These are phyloP conservation scores for Excalfactoria chinensis DNA, from an alignment of 2,113 vertebrate genomes.

Conservation along the genomic window DNA sequence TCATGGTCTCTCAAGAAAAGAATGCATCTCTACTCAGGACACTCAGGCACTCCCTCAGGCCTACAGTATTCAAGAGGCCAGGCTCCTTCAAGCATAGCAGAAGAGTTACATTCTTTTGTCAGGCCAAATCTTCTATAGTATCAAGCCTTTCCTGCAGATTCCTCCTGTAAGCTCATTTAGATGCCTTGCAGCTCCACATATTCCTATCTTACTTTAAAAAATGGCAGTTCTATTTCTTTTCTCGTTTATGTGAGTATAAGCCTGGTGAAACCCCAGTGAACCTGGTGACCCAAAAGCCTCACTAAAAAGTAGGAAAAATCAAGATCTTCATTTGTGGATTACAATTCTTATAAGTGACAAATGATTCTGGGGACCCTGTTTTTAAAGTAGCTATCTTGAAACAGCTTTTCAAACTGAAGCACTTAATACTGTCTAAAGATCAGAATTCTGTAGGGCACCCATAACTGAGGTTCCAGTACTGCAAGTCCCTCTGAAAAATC, in stretches of 20 bases:
- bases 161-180: background rate
- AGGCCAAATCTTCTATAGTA: background rate
- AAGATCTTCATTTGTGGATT: background rate
- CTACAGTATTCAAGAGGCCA: background rate
- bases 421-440: constrained; percentile 25
- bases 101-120: background rate
- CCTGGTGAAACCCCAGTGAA: background rate
- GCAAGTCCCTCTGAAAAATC: constrained; percentile 44
- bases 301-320: background rate
- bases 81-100: background rate
- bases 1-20: background rate
- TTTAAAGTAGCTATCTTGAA: constrained; percentile 46
- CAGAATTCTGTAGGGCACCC: constrained; percentile 20
- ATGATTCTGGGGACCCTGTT: constrained; percentile 27
- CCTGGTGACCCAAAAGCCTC: background rate
- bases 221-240: background rate
- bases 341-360: background rate
- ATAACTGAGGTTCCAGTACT: background rate
- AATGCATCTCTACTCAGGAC: background rate
- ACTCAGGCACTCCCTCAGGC: accelerated
- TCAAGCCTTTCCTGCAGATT: background rate
- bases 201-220: background rate
- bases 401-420: constrained; percentile 29
- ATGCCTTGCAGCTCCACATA: background rate
- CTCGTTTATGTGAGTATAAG: background rate